These are phyloP conservation scores for Drosophila acutilabella DNA, from an alignment of 2,888 invertebrate species.

Conservation along the genomic window DNA sequence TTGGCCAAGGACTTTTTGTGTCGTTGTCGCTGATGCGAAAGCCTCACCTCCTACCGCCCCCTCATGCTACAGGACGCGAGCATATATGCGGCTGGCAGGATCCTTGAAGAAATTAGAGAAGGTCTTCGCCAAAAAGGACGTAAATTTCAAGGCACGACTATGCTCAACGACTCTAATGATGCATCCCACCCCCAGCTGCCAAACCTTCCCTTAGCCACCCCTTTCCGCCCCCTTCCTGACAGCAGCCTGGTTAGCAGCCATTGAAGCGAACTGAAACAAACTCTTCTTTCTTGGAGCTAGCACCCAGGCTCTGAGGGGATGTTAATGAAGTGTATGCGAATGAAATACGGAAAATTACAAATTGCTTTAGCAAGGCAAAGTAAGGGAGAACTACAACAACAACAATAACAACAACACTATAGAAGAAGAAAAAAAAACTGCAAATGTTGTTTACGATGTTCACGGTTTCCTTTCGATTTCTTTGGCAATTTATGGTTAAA, in stretches of 20 bases:
- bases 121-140: constrained; percentile 72
- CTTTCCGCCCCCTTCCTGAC: constrained; percentile 8
- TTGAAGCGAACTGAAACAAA: constrained; percentile 73
- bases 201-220: not conserved
- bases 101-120: constrained; percentile 76
- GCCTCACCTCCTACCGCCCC: constrained; percentile 5
- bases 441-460: constrained; percentile 80
- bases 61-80: constrained; percentile 11
- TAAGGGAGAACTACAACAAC: constrained; percentile 17
- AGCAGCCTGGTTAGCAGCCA: constrained; percentile 62
- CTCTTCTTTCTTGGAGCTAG: constrained; percentile 46
- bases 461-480: constrained; percentile 82
- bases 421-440: constrained; percentile 51
- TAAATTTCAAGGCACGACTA: constrained; percentile 71
- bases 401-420: constrained; percentile 6
- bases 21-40: constrained; percentile 70
- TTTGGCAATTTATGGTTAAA: constrained; percentile 68
- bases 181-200: constrained; percentile 65
- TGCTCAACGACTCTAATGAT: constrained; percentile 82
- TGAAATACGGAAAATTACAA: constrained; percentile 80
- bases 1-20: constrained; percentile 83
- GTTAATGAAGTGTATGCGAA: constrained; percentile 80
- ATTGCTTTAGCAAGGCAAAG: constrained; percentile 58
- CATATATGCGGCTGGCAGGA: constrained; percentile 66
- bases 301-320: constrained; percentile 50